phyloP scores from a whole-genome alignment of 2,113 vertebrate species.

The Microcebus lehilahytsara region DNA sequence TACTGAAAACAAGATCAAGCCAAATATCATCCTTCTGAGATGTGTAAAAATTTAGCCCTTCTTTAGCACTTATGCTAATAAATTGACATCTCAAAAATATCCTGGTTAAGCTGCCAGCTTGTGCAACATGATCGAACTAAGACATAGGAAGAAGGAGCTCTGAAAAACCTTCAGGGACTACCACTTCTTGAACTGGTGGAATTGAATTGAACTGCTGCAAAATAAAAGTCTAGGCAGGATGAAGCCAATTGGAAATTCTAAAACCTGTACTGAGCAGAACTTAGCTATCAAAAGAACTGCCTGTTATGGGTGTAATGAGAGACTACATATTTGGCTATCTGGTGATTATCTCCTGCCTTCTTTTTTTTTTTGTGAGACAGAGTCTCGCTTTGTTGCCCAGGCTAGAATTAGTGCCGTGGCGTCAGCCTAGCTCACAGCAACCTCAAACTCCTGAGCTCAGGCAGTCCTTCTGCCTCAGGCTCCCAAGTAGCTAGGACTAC shows the following conservation, averaged over 20 bases:
- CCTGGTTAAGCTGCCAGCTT: neutral
- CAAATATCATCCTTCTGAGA: slow-evolving; percentile 20
- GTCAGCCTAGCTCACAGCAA: too few relatives aligned
- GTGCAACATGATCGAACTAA: neutral
- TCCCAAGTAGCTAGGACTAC: too few relatives aligned
- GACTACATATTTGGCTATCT: neutral
- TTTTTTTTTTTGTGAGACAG: too few relatives aligned
- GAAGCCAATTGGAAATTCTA: neutral
- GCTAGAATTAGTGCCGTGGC: too few relatives aligned
- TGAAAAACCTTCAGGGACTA: neutral
- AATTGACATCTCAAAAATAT: slow-evolving; percentile 6
- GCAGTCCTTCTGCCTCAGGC: too few relatives aligned
- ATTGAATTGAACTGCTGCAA: neutral
- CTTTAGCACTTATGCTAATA: slow-evolving; percentile 25
- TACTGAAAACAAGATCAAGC: slow-evolving; percentile 40
- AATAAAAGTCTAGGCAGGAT: neutral
- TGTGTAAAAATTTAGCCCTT: neutral
- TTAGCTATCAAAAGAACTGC: neutral
- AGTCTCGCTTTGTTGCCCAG: too few relatives aligned
- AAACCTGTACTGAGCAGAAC: neutral
- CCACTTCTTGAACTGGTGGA: neutral
- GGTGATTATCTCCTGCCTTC: neutral
- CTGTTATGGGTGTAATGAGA: neutral
- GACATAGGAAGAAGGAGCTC: neutral
- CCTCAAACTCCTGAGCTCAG: too few relatives aligned